These are phyloP conservation scores for Podiceps cristatus DNA, from an alignment of 2,113 vertebrate species.

Conservation along the genomic window DNA sequence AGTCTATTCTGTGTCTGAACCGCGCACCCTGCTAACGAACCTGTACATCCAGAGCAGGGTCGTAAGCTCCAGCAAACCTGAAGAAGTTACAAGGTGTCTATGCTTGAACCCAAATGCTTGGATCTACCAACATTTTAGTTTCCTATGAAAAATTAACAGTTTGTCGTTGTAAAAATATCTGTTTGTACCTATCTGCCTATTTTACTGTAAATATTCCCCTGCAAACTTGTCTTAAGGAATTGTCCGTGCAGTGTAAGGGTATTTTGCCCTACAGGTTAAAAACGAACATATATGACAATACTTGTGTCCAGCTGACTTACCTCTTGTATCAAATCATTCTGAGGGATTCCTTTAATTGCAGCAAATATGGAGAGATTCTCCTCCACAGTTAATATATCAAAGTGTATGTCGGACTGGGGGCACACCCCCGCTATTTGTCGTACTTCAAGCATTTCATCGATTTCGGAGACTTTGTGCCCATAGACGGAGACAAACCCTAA, in stretches of 20 bases:
- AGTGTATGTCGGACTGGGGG: conserved; percentile 95
- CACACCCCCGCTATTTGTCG: conserved; percentile 93
- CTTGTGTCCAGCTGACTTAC: conserved; percentile 62
- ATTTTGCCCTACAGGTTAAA: not conserved
- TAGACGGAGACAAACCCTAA: conserved; percentile 91
- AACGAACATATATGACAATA: rapidly evolving
- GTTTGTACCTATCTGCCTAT: not conserved
- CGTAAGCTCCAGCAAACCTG: not conserved
- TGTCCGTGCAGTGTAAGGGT: rapidly evolving
- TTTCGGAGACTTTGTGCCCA: conserved; percentile 87
- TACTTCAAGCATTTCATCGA: conserved; percentile 89
- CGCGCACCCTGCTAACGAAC: not conserved
- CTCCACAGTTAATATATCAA: conserved; percentile 94
- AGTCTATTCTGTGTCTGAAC: not conserved
- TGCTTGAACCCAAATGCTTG: not conserved
- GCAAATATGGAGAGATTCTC: conserved; percentile 95
- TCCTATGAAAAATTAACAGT: not conserved
- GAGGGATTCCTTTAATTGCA: conserved; percentile 91
- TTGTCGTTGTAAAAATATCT: not conserved
- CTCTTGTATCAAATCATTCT: conserved; percentile 85
- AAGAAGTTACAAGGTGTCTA: not conserved
- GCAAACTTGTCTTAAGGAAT: not conserved
- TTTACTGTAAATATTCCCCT: rapidly evolving
- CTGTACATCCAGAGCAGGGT: not conserved
- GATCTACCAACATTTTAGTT: not conserved